Conservation (phyloP, 2,113 vertebrate genomes). For the Leiothrix lutea region DNA sequence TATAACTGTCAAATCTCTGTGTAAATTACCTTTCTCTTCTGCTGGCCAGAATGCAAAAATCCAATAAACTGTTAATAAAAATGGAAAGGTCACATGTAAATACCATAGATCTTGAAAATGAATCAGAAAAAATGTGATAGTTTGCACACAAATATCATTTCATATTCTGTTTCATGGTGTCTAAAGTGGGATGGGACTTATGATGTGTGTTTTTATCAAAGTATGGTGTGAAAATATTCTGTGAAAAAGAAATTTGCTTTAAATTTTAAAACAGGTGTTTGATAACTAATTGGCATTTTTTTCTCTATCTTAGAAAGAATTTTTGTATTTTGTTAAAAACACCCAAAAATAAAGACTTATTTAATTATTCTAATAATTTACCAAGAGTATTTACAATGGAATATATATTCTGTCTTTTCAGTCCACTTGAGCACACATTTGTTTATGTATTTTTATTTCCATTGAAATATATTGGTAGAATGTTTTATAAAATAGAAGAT, state of each 20-base stretch:
- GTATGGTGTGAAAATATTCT: slow-evolving; percentile 4
- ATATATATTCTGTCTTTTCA: not conserved
- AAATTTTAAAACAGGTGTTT: slow-evolving; percentile 45
- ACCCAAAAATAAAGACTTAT: slow-evolving; percentile 17
- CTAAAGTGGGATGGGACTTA: slow-evolving; percentile 31
- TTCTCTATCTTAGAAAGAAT: slow-evolving; percentile 45
- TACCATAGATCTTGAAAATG: slow-evolving; percentile 72
- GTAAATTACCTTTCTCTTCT: slow-evolving; percentile 79
- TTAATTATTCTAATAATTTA: slow-evolving; percentile 39
- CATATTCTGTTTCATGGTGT: slow-evolving; percentile 56
- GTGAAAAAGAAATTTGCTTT: slow-evolving; percentile 50
- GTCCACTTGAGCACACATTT: not conserved
- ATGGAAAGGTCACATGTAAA: slow-evolving; percentile 82
- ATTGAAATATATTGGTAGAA: not conserved
- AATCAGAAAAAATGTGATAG: slow-evolving; percentile 67
- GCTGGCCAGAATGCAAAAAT: slow-evolving; percentile 74
- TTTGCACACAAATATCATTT: slow-evolving; percentile 70
- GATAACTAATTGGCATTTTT: slow-evolving; percentile 52
- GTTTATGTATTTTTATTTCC: not conserved
- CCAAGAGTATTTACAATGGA: not conserved
- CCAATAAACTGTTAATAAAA: slow-evolving; percentile 82
- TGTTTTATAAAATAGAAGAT: not conserved
- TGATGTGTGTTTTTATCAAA: not conserved
- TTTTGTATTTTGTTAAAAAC: slow-evolving; percentile 44
- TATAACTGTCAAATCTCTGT: slow-evolving; percentile 78